Percentiles rank a stretch among this genome's conserved stretches.
phyloP scores from a whole-genome alignment of 2,888 invertebrate species.

The Cartodere bifasciata region DNA sequence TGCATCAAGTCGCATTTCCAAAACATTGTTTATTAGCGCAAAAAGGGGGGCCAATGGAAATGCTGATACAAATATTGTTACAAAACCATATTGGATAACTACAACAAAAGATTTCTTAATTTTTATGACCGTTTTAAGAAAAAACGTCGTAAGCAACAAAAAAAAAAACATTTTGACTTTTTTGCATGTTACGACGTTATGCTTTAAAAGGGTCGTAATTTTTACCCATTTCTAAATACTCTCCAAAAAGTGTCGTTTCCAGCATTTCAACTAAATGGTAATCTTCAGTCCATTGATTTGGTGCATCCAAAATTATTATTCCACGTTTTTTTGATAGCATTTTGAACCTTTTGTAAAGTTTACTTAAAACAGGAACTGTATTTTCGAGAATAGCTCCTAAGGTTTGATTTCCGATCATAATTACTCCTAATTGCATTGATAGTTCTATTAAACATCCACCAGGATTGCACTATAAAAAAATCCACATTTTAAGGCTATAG shows the following conservation, averaged over 20 bases:
- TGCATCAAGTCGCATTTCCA: conserved; percentile 74
- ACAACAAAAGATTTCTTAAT: conserved; percentile 15
- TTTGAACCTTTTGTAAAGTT: conserved; percentile 41
- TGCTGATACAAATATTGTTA: conserved; percentile 73
- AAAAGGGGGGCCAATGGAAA: conserved; percentile 76
- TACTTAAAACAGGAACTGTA: conserved; percentile 48
- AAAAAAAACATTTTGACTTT: too few relatives aligned
- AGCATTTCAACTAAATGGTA: conserved; percentile 51
- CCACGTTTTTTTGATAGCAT: conserved; percentile 32
- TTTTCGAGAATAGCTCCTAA: conserved; percentile 67
- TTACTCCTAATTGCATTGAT: conserved; percentile 71
- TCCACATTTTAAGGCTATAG: too few relatives aligned
- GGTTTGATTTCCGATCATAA: conserved; percentile 78
- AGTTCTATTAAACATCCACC: conserved; percentile 79
- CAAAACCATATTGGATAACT: conserved; percentile 79
- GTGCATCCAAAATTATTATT: conserved; percentile 37
- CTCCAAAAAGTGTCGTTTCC: conserved; percentile 58
- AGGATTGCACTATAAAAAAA: conserved; percentile 52
- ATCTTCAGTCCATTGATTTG: conserved; percentile 63
- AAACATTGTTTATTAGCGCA: conserved; percentile 67
- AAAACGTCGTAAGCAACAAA: too few relatives aligned
- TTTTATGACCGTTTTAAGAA: not conserved
- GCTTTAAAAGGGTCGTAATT: too few relatives aligned
- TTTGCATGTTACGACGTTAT: too few relatives aligned
- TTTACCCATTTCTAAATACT: conserved; percentile 78